Percentiles rank a stretch among this genome's conserved stretches.
phyloP scores from a whole-genome alignment of 2,888 invertebrate species.

The Acanthosepion esculentum region DNA sequence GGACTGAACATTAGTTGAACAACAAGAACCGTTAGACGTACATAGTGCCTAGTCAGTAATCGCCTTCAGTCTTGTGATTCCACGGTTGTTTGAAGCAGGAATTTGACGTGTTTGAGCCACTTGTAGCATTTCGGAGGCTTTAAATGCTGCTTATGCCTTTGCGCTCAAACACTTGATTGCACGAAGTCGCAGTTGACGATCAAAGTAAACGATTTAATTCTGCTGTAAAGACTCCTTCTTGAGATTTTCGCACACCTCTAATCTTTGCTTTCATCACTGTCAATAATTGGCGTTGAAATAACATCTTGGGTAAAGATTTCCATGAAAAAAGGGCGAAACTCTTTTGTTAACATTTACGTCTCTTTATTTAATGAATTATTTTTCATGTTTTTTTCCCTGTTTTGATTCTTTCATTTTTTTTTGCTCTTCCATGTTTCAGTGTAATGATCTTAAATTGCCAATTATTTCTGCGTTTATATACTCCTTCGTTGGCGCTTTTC shows the following conservation, averaged over 20 bases:
- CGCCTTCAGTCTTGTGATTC: background rate
- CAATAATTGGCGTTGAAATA: background rate
- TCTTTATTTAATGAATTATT: too few species aligned
- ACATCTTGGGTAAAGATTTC: background rate
- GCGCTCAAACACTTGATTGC: background rate
- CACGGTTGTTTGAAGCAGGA: background rate
- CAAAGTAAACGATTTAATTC: background rate
- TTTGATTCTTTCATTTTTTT: too few species aligned
- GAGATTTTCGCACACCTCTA: background rate
- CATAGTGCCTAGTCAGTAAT: background rate
- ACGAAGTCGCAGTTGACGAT: background rate
- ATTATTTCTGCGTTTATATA: too few species aligned
- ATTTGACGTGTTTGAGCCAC: constrained; percentile 18
- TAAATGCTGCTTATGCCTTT: background rate
- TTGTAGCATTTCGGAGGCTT: background rate
- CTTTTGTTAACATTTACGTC: too few species aligned
- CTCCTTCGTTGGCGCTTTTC: too few species aligned
- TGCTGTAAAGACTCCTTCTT: background rate
- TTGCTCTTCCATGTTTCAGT: too few species aligned
- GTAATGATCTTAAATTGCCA: too few species aligned
- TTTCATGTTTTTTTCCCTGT: too few species aligned
- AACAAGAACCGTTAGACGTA: background rate
- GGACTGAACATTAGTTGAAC: background rate
- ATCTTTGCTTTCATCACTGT: background rate
- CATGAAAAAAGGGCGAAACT: background rate